Base-by-base conservation (phyloP, 2,888 invertebrate species). In the Heliconius erato region DNA sequence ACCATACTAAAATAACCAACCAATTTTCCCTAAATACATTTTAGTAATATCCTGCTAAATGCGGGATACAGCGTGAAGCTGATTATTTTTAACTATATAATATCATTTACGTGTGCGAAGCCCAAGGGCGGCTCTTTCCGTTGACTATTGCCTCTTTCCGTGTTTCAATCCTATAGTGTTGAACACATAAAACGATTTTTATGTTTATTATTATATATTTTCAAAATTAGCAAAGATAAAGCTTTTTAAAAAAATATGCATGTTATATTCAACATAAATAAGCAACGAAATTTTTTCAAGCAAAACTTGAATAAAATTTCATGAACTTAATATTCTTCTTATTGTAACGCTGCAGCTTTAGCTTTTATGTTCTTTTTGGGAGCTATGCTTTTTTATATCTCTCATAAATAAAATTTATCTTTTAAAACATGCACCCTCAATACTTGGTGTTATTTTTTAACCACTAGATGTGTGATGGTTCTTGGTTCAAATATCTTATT, bases 291-390 rank as follows among this genome's bases (percentile, higher is more conserved):
- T n/a, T 71, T 26, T 71, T 40, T 72, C 14, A 72, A 72, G 44
- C n/a, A 44, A 44, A 44, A 72, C 3, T 72, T 12, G 67, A 19
- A 67, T 44, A 67, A 78, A 78, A 44, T 65, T 77, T 63, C 35
- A 63, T n/a, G 63, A 76, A 74, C 28, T 63, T 23, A 54, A 76
- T 54, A 28, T 54, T 28, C 23, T 32, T 32, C 23, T 63, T 76
- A 26, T 76, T 76, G 23, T 35, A 65, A 32, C 1, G 12, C n/a
- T 65, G 63, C 19, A 40, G 28, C 23, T 67, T 49, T 67, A 65
- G 28, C 44, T 65, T 65, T 78, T 67, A 77, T 77, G 12, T 40
- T 40, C 16, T 26, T 67, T 40, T 44, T 49, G 54, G 2, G 35
- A 19, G 44, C 40, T 40, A 1, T 16, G 40, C 44, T 40, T 77